Evolutionary conservation across 2,113 vertebrate species (phyloP).

Genomic region (Sylvia atricapilla): DNA sequence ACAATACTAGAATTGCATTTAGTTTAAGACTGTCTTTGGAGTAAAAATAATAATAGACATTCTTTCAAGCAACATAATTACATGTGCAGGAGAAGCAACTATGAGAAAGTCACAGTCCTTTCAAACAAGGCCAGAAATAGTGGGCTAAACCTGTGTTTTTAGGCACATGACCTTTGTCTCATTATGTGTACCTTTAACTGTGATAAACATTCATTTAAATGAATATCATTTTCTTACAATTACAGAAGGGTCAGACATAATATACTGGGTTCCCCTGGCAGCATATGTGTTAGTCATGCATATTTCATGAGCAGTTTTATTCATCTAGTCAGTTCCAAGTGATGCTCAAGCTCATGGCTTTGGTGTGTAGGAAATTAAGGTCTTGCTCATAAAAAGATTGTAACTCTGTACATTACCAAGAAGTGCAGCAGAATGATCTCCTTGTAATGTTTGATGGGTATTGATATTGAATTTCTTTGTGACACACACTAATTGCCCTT

Average conservation of each 20-base stretch:
- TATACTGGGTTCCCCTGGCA: conserved; percentile 71
- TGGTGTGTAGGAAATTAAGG: conserved; percentile 69
- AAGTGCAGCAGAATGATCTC: conserved; percentile 40
- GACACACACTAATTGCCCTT: conserved; percentile 17
- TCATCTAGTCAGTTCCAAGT: conserved; percentile 70
- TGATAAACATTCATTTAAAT: conserved; percentile 80
- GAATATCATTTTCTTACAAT: conserved; percentile 78
- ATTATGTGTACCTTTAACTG: conserved; percentile 71
- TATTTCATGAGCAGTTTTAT: conserved; percentile 79
- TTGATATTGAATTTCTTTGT: conserved; percentile 49
- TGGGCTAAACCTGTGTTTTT: conserved; percentile 60
- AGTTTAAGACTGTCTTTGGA: conserved; percentile 46
- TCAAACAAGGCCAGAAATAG: conserved; percentile 53
- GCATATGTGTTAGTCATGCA: conserved; percentile 74
- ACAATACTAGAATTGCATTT: conserved; percentile 50
- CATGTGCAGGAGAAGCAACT: conserved; percentile 28
- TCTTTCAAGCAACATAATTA: conserved; percentile 44
- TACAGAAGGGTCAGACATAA: conserved; percentile 79
- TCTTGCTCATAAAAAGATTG: conserved; percentile 62
- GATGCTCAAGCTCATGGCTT: conserved; percentile 55
- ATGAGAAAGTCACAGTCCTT: conserved; percentile 40
- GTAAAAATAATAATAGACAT: conserved; percentile 35
- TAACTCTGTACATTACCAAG: conserved; percentile 55
- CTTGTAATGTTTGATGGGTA: conserved; percentile 19
- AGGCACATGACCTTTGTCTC: conserved; percentile 72